A percentile compares a stretch with the other conserved stretches of the same genome.
These are phyloP conservation scores for Drosophila emarginata DNA, from an alignment of 2,888 invertebrate species.

Conservation along the genomic window DNA sequence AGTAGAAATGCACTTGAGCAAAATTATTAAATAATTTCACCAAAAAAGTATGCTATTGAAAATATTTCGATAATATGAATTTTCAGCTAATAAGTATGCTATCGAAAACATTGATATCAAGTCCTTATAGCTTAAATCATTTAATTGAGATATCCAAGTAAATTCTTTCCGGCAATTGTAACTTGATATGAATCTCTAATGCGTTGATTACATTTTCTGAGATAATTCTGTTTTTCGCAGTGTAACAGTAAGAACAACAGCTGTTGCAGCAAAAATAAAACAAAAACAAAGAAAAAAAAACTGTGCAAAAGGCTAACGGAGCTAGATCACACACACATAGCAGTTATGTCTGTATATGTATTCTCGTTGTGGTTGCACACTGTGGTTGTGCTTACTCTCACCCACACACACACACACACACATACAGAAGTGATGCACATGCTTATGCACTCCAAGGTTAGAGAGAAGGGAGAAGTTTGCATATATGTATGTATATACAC, in stretches of 20 bases:
- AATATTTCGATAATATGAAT: background rate
- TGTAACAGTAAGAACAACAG: constrained; percentile 55
- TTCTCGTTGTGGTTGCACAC: constrained; percentile 46
- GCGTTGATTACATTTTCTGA: background rate
- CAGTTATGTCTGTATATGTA: constrained; percentile 26
- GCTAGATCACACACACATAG: constrained; percentile 6
- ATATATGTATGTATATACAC: constrained; percentile 20
- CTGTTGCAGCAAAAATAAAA: constrained; percentile 53
- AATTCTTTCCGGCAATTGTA: background rate
- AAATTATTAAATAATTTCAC: background rate
- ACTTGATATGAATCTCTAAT: background rate
- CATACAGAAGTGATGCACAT: background rate
- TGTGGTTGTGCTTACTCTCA: constrained; percentile 41
- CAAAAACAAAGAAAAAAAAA: constrained; percentile 29
- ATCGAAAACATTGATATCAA: background rate
- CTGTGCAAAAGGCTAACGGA: constrained; percentile 38
- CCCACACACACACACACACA: constrained; percentile 7
- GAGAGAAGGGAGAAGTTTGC: constrained; percentile 23
- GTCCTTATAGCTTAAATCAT: background rate
- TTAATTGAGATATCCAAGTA: background rate
- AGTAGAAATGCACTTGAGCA: constrained; percentile 4
- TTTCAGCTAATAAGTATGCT: background rate
- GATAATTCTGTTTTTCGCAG: background rate
- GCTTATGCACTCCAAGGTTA: constrained; percentile 27
- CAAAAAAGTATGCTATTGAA: background rate